A percentile compares a stretch with the other conserved stretches of the same genome.
phyloP scores from a whole-genome alignment of 2,797 vertebrate genomes.

The Crocodylus rhombifer region DNA sequence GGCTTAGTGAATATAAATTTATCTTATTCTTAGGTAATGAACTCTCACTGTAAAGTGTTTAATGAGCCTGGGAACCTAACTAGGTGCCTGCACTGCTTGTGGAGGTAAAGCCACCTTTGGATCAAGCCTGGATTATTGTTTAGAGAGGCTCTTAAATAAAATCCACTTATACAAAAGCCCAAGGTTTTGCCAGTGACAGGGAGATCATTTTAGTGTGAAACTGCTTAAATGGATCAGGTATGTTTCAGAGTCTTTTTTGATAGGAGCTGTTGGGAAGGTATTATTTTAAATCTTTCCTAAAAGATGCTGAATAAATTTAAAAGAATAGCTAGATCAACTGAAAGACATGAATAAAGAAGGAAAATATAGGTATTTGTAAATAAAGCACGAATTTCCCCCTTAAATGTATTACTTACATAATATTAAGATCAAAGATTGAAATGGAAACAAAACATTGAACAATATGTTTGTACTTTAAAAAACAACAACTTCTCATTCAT shows the following conservation, averaged over 20 bases:
- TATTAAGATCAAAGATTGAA: background rate
- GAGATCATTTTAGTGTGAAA: background rate
- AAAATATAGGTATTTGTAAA: background rate
- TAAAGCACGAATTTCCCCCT: no score
- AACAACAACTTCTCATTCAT: background rate
- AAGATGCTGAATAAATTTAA: background rate
- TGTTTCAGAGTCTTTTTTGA: background rate
- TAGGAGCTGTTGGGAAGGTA: background rate
- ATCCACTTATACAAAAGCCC: background rate
- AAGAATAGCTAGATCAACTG: background rate
- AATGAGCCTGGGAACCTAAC: background rate
- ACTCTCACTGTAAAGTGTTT: background rate
- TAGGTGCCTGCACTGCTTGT: background rate
- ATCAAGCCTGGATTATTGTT: background rate
- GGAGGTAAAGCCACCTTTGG: background rate
- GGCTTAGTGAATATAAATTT: background rate
- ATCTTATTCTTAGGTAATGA: no score
- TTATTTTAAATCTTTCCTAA: background rate
- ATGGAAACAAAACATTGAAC: rapidly evolving
- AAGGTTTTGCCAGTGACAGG: background rate
- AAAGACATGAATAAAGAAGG: background rate
- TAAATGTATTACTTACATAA: background rate
- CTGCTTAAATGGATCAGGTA: background rate
- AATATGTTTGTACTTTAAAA: background rate
- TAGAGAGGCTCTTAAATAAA: background rate